These are phyloP conservation scores for Aleiodes sp. DNA, from an alignment of 1,140 invertebrate species.

Conservation along the genomic window DNA sequence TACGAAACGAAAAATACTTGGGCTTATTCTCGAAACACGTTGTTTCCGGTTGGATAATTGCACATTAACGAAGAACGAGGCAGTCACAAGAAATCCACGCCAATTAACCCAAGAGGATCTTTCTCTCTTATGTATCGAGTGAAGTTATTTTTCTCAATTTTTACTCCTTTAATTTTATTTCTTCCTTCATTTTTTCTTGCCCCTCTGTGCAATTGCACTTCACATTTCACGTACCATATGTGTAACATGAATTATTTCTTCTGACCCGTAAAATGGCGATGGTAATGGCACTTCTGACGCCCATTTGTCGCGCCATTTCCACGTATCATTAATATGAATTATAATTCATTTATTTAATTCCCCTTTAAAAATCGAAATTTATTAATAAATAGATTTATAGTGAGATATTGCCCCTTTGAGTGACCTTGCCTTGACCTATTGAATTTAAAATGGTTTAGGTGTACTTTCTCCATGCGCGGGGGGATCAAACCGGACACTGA, in stretches of 20 bases:
- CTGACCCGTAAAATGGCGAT: not conserved
- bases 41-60: constrained; percentile 28
- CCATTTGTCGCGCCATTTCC: constrained; percentile 13
- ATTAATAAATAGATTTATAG: constrained; percentile 20
- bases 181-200: too few species aligned
- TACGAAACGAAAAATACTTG: not conserved
- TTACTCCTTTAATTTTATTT: too few species aligned
- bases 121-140: not conserved
- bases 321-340: not conserved
- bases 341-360: not conserved
- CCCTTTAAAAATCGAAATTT: constrained; percentile 1
- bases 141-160: too few species aligned
- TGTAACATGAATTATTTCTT: not conserved
- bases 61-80: constrained; percentile 1
- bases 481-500: constrained; percentile 15
- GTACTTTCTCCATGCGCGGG: constrained; percentile 32
- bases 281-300: not conserved
- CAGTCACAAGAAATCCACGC: not conserved
- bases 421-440: constrained; percentile 33
- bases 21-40: not conserved
- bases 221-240: not conserved
- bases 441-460: constrained; percentile 19
- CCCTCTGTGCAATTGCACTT: too few species aligned
- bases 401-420: constrained; percentile 16
- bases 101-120: not conserved